phyloP scores from a whole-genome alignment of 2,888 invertebrate genomes.

The Perizoma affinitatum region DNA sequence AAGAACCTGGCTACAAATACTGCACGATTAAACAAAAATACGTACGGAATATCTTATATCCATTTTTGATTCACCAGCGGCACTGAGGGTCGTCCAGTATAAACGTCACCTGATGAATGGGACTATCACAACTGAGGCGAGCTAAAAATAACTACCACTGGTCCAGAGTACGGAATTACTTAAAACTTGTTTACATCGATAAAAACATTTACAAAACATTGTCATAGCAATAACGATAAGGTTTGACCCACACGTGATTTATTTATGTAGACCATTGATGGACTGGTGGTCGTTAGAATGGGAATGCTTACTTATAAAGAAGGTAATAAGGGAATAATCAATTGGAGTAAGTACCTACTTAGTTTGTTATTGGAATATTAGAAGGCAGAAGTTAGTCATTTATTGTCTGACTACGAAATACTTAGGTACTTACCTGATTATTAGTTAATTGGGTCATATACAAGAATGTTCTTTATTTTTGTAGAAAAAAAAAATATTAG shows the following conservation, averaged over 20 bases:
- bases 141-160: conserved; percentile 67
- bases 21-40: conserved; percentile 31
- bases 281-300: conserved; percentile 19
- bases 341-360: too few relatives aligned
- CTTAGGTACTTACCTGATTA: too few relatives aligned
- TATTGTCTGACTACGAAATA: too few relatives aligned
- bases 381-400: too few relatives aligned
- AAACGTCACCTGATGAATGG: conserved; percentile 69
- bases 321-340: not conserved
- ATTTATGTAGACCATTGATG: conserved; percentile 18
- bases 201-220: conserved; percentile 71
- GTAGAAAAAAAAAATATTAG: too few relatives aligned
- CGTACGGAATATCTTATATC: conserved; percentile 62
- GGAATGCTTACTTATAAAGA: not conserved
- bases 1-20: not conserved
- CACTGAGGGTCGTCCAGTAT: conserved; percentile 57
- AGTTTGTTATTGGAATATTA: too few relatives aligned
- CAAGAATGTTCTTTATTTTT: too few relatives aligned
- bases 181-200: conserved; percentile 72
- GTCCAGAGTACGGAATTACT: conserved; percentile 75
- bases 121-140: conserved; percentile 40
- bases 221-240: conserved; percentile 48
- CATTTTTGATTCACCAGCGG: conserved; percentile 57
- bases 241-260: conserved; percentile 25
- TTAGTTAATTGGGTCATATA: too few relatives aligned